These are phyloP conservation scores for Cheiracanthium punctorium DNA, from an alignment of 2,888 invertebrate genomes.

Conservation along the genomic window DNA sequence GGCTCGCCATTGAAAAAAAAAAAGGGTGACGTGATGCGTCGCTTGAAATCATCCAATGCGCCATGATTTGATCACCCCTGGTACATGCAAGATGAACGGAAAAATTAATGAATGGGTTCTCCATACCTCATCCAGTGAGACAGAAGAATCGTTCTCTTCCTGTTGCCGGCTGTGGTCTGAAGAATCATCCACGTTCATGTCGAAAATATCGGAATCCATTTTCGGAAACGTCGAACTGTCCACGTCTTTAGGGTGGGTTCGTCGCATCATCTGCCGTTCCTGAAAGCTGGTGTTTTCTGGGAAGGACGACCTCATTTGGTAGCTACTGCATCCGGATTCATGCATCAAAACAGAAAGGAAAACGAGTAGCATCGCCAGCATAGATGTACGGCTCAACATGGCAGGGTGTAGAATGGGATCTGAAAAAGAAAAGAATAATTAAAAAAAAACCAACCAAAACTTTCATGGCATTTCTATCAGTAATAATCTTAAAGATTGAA, in stretches of 20 bases:
- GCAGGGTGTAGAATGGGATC: background rate
- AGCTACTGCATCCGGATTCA: slow-evolving; percentile 30
- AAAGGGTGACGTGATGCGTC: no score
- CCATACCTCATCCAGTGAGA: slow-evolving; percentile 41
- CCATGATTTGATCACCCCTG: no score
- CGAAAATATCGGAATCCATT: slow-evolving; percentile 39
- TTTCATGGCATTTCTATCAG: no score
- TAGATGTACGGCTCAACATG: background rate
- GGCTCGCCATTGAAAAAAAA: no score
- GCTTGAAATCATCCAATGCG: no score
- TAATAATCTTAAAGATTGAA: no score
- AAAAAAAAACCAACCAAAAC: no score
- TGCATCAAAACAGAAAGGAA: slow-evolving; percentile 11
- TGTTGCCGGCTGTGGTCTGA: slow-evolving; percentile 34
- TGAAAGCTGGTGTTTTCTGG: slow-evolving; percentile 27
- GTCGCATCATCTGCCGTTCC: slow-evolving; percentile 28
- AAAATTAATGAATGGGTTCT: no score
- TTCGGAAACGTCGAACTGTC: slow-evolving; percentile 19
- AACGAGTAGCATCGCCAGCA: background rate
- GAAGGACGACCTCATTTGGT: slow-evolving; percentile 36
- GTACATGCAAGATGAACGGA: no score
- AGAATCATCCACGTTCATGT: slow-evolving; percentile 22
- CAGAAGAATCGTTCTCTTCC: slow-evolving; percentile 52
- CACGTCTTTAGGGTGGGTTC: slow-evolving; percentile 20
- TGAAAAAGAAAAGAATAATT: background rate